A percentile compares a stretch with the other conserved stretches of the same genome.
phyloP scores from a whole-genome alignment of 2,113 vertebrate genomes.

The Rallus limicola region DNA sequence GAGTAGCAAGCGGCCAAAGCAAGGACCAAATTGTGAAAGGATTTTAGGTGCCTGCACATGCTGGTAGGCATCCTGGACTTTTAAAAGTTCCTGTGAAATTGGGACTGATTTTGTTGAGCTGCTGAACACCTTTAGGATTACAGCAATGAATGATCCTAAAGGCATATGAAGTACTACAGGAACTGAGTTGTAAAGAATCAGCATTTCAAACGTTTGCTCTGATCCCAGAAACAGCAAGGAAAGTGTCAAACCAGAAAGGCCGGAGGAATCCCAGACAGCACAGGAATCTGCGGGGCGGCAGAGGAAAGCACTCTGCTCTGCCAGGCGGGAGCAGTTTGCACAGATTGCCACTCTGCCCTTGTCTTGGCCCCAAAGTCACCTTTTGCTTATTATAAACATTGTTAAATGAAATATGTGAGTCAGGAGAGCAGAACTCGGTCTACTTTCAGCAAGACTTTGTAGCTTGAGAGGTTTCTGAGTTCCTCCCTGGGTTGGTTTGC shows the following conservation, averaged over 20 bases:
- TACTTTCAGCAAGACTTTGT: not conserved
- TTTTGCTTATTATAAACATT: not conserved
- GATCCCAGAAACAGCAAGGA: not conserved
- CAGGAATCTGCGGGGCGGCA: not conserved
- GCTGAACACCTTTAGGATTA: not conserved
- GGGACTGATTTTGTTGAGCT: not conserved
- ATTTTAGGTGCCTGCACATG: not conserved
- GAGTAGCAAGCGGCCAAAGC: not conserved
- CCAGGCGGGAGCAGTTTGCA: not conserved
- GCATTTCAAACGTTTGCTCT: not conserved
- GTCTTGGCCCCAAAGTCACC: not conserved
- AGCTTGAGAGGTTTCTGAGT: not conserved
- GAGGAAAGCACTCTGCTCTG: not conserved
- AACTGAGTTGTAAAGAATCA: not conserved
- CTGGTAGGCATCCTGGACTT: not conserved
- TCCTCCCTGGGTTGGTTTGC: not conserved
- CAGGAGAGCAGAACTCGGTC: not conserved
- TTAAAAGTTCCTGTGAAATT: not conserved
- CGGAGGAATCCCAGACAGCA: not conserved
- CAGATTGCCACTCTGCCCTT: not conserved
- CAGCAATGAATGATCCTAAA: not conserved
- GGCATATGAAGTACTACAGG: not conserved
- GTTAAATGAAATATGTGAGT: not conserved
- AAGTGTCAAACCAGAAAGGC: not conserved
- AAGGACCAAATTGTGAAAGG: not conserved